A percentile compares a stretch with the other conserved stretches of the same genome.
Evolutionary conservation across 2,797 vertebrate species (phyloP).

Genomic region (Toxotes lorentzi): DNA sequence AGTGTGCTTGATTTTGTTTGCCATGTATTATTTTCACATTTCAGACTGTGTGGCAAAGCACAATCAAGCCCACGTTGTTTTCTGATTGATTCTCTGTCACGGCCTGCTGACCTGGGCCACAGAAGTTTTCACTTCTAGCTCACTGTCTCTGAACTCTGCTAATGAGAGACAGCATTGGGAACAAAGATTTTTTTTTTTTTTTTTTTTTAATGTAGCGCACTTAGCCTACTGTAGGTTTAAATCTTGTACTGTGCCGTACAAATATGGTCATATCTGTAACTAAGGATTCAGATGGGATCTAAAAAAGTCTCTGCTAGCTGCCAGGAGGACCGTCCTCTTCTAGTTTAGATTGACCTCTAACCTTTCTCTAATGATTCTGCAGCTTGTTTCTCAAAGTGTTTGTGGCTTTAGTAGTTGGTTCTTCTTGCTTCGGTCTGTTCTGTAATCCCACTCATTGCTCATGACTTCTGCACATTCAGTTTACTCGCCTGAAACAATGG

Average conservation of each 20-base stretch:
- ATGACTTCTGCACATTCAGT: slow-evolving; percentile 21
- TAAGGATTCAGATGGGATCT: slow-evolving; percentile 26
- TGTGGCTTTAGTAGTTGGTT: slow-evolving; percentile 6
- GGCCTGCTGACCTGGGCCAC: slow-evolving; percentile 60
- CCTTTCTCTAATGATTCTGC: slow-evolving; percentile 4
- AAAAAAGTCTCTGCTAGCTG: slow-evolving; percentile 1
- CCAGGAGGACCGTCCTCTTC: slow-evolving; percentile 27
- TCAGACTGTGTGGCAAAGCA: slow-evolving; percentile 48
- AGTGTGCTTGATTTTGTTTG: slow-evolving; percentile 53
- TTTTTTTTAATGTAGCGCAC: slow-evolving; percentile 27
- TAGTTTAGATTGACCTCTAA: slow-evolving; percentile 22
- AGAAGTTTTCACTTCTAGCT: slow-evolving; percentile 42
- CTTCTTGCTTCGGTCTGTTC: slow-evolving; percentile 1
- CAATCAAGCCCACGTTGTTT: slow-evolving; percentile 40
- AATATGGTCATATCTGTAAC: slow-evolving; percentile 38
- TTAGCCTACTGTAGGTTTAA: slow-evolving; percentile 39
- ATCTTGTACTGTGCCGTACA: slow-evolving; percentile 55
- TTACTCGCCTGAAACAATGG: slow-evolving; percentile 27
- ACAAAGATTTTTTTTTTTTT: slow-evolving; percentile 47
- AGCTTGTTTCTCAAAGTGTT: slow-evolving; percentile 36
- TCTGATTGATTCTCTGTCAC: slow-evolving; percentile 25
- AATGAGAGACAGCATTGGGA: slow-evolving; percentile 57
- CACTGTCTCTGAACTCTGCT: slow-evolving; percentile 47
- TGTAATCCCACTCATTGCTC: neutral
- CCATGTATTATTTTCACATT: slow-evolving; percentile 26